Base-by-base conservation (phyloP, 2,888 invertebrate species). In the Kryphioiulus occultus region DNA sequence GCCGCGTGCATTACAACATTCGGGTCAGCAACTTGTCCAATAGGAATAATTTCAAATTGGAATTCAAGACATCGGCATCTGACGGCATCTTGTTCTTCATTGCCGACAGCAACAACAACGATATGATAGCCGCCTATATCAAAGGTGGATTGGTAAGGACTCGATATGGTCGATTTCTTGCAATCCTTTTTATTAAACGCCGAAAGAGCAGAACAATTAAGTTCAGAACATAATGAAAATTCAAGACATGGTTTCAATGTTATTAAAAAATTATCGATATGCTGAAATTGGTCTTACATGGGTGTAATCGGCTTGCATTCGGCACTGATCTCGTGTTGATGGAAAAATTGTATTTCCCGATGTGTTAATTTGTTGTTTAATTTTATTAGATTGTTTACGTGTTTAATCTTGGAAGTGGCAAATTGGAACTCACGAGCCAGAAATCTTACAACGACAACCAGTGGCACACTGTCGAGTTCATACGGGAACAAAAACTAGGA, bases 1-100 rank as follows among this genome's bases (percentile, higher is more conserved):
- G 96, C 90, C 94, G 96, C 89, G 93, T 96, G 85, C 96, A 97
- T 91, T 96, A 95, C 91, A 92, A 82, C 39, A 44, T 87, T 22
- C 19, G n/a, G 19, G 47, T 47, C 32, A 22, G n/a, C 9, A 82
- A 19, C n/a, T 30, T 87, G 68, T 22, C 15, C 7, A 17, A 12
- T 10, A 87, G 22, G 26, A 87, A 83, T 44, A 17, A 53, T 30
- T 17, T 59, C 91, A 95, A 96, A 89, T 93, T 98, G 15, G 94
- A 95, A 10, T 95, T 99, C 92, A 95, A 96, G 89, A 96, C 97
- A 0, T 94, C 94, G 88, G 92, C 93, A n/a, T 93, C 94, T 15
- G 95, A 96, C 88, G 98, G 98, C 0, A 93, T 98, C 9, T 93
- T 98, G 22, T 96, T 98, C 93, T 98, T 97, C 92, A 91, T 92